phyloP scores from a whole-genome alignment of 2,113 vertebrate genomes.

The Mionectes macconnelli region DNA sequence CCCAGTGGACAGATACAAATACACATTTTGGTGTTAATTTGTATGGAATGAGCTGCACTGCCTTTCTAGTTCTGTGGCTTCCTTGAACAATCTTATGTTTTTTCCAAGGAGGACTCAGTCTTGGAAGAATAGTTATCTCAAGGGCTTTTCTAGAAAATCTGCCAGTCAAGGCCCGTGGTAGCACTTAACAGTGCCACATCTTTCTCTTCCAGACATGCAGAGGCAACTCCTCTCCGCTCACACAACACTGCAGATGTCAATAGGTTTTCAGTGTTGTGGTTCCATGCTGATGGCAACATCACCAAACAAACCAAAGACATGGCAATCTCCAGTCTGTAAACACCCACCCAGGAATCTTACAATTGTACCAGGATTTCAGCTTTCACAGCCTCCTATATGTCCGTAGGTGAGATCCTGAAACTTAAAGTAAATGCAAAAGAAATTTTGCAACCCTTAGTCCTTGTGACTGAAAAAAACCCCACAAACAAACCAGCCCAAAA shows the following conservation, averaged over 20 bases:
- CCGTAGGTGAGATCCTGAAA: neutral
- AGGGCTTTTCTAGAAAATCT: slow-evolving; percentile 3
- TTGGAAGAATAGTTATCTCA: neutral
- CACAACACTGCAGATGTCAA: neutral
- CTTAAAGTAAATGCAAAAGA: neutral
- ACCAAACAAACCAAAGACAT: neutral
- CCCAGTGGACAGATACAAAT: neutral
- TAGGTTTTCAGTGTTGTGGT: neutral
- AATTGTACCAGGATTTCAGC: neutral
- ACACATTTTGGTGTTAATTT: neutral
- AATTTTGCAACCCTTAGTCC: neutral
- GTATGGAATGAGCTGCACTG: neutral
- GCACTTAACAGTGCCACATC: neutral
- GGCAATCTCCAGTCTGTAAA: neutral
- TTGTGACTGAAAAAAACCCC: neutral
- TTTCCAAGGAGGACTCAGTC: neutral
- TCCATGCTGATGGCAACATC: neutral
- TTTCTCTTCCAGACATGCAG: neutral
- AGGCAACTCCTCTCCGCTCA: neutral
- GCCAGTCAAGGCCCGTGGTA: neutral
- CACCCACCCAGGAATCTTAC: neutral
- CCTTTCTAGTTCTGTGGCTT: neutral
- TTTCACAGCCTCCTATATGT: neutral
- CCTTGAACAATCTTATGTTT: neutral
- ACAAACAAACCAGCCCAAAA: rapidly evolving